These are phyloP conservation scores for Lithosia quadra DNA, from an alignment of 2,888 invertebrate genomes.

Conservation along the genomic window DNA sequence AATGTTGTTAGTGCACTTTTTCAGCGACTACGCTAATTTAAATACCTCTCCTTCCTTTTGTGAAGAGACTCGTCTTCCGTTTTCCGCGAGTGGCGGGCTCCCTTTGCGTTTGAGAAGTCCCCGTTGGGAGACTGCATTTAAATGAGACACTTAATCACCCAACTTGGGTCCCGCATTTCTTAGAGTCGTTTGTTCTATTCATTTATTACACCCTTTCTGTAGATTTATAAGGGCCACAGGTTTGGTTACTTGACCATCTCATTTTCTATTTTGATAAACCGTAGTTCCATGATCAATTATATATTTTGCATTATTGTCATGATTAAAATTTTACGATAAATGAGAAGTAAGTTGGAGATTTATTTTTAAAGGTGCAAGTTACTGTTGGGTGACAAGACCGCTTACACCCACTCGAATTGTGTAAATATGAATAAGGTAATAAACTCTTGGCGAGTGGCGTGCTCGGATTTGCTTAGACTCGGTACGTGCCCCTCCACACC, in stretches of 20 bases:
- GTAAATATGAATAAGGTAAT: constrained; percentile 84
- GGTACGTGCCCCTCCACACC: constrained; percentile 74
- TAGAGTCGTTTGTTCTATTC: constrained; percentile 81
- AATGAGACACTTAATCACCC: constrained; percentile 87
- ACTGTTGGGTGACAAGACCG: constrained; percentile 62
- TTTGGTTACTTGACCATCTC: constrained; percentile 34
- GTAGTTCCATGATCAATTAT: constrained; percentile 3
- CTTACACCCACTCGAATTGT: constrained; percentile 79
- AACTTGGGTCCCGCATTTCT: constrained; percentile 81
- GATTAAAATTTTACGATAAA: not conserved
- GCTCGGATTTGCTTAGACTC: constrained; percentile 80
- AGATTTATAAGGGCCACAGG: constrained; percentile 50
- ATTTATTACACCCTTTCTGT: constrained; percentile 71
- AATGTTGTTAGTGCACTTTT: constrained; percentile 87
- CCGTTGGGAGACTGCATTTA: constrained; percentile 85
- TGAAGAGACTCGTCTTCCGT: constrained; percentile 84
- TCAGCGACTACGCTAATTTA: constrained; percentile 86
- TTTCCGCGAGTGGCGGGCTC: constrained; percentile 80
- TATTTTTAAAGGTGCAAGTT: constrained; percentile 45
- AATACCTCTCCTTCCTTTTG: constrained; percentile 85
- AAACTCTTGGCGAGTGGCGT: constrained; percentile 76
- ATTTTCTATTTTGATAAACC: constrained; percentile 29
- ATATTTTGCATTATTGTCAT: not conserved
- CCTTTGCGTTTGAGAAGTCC: constrained; percentile 84
- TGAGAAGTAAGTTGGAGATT: not conserved